Percentiles rank a stretch among this genome's conserved stretches.
Evolutionary conservation across 2,113 vertebrate species (phyloP).

Genomic region (Orycteropus afer): DNA sequence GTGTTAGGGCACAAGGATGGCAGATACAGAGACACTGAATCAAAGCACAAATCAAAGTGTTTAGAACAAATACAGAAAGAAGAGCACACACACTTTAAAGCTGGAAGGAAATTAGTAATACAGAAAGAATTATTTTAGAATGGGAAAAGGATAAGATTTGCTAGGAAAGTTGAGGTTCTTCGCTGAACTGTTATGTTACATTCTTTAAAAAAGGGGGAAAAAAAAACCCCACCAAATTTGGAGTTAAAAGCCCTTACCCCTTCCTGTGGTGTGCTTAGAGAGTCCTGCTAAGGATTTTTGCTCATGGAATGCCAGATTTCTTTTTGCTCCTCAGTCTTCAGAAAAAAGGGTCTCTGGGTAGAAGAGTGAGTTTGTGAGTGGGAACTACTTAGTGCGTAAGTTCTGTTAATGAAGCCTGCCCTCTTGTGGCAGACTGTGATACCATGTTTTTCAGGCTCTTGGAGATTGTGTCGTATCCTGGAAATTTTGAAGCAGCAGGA

Average conservation of each 20-base stretch:
- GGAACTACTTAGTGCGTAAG: neutral
- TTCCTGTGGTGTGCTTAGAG: neutral
- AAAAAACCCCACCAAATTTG: no score
- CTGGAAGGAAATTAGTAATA: neutral
- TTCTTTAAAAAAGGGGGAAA: neutral
- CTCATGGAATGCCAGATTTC: neutral
- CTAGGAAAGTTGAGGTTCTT: neutral
- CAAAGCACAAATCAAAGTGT: neutral
- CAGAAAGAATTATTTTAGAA: neutral
- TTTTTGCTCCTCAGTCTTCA: neutral
- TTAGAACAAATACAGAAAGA: neutral
- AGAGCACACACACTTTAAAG: neutral
- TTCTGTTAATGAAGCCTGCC: constrained; percentile 14
- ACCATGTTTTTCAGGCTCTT: neutral
- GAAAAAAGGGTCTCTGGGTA: neutral
- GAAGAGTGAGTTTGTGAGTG: neutral
- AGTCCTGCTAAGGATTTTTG: neutral
- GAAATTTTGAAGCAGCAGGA: neutral
- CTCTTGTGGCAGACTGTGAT: neutral
- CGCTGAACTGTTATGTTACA: neutral
- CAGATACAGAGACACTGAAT: neutral
- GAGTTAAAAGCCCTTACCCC: neutral
- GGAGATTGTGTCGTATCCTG: neutral
- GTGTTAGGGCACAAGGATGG: neutral
- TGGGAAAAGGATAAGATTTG: neutral